These are phyloP conservation scores for Pandemis cinnamomeana DNA, from an alignment of 2,888 invertebrate species.

Conservation along the genomic window DNA sequence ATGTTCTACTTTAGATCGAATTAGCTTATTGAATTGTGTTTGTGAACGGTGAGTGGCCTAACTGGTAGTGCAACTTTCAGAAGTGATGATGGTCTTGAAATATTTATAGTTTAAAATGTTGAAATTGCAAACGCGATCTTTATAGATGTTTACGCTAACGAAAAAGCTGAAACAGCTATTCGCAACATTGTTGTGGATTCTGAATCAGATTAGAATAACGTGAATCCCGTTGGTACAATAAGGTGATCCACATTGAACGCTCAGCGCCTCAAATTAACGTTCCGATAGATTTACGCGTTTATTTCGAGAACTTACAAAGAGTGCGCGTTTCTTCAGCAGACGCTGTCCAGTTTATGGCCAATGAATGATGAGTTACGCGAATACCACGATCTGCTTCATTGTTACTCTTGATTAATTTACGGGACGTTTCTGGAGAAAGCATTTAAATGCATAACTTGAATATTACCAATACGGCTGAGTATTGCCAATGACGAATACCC, in stretches of 20 bases:
- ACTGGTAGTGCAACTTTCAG: conserved; percentile 2
- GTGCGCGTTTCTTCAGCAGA: conserved; percentile 25
- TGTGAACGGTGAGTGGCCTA: conserved; percentile 11
- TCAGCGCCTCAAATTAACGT: conserved; percentile 22
- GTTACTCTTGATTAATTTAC: conserved; percentile 75
- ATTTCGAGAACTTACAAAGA: conserved; percentile 33
- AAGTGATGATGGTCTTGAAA: neutral
- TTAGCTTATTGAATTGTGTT: conserved; percentile 33
- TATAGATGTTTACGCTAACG: neutral
- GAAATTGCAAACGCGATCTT: neutral
- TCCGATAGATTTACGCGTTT: conserved; percentile 31
- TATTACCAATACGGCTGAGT: conserved; percentile 47
- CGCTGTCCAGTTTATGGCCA: conserved; percentile 27
- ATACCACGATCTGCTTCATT: conserved; percentile 57
- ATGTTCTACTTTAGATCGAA: conserved; percentile 29
- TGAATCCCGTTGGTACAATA: neutral
- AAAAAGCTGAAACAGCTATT: neutral
- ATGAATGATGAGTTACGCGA: conserved; percentile 34
- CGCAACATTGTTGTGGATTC: neutral
- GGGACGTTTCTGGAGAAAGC: conserved; percentile 68
- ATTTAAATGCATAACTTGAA: conserved; percentile 64
- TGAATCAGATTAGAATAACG: neutral
- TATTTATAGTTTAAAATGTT: neutral
- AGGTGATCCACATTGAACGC: conserved; percentile 14
- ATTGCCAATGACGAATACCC: conserved; percentile 30